Base-by-base conservation (phyloP, 2,888 invertebrate species). In the Petrolisthes cinctipes region DNA sequence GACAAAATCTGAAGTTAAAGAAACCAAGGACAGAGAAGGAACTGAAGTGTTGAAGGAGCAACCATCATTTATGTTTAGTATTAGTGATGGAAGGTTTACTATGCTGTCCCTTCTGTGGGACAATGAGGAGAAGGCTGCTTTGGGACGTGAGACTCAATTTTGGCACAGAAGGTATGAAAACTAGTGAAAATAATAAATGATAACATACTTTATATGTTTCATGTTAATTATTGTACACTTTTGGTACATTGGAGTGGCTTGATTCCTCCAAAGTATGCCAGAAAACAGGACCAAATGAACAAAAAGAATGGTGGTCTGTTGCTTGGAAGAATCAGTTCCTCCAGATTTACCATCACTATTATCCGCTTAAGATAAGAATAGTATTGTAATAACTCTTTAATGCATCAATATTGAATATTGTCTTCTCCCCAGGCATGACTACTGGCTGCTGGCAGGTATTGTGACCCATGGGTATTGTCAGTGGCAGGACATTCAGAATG, bases 401-500 rank as follows among this genome's bases (percentile, higher is more conserved):
- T 57, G 57, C 4, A 17, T 20, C 14, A 71, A 53, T 7, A 82
- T 6, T 82, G 9, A 6, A 23, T 23, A 1, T 17, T 5, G 5
- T 17, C 14, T 37, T 80, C 61, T 54, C 54, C 75, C 4, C 88
- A 90, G 90, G 84, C 99, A 99, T 93, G 99, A 99, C 94, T 99
- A 99, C 94, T 99, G 99, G 99, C 95, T 99, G 11, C 94, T 99
- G 83, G 98, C 99, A 78, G 99, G 99, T 79, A 99, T 99, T 91
- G 99, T 99, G 5, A 98, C 97, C 4, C 99, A 99, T 93, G 99
- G 99, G 71, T 99, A 99, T 92, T 99, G 99, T 0, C 96, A 99
- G 91, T 99, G 99, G 98, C 99, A 99, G 93, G 99, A 99, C 92
- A 99, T 99, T 90, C 99, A 99, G 94, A 98, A 98, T 92, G 99